A percentile compares a stretch with the other conserved stretches of the same genome.
These are phyloP conservation scores for Alcis repandata DNA, from an alignment of 2,888 invertebrate genomes.

Conservation along the genomic window DNA sequence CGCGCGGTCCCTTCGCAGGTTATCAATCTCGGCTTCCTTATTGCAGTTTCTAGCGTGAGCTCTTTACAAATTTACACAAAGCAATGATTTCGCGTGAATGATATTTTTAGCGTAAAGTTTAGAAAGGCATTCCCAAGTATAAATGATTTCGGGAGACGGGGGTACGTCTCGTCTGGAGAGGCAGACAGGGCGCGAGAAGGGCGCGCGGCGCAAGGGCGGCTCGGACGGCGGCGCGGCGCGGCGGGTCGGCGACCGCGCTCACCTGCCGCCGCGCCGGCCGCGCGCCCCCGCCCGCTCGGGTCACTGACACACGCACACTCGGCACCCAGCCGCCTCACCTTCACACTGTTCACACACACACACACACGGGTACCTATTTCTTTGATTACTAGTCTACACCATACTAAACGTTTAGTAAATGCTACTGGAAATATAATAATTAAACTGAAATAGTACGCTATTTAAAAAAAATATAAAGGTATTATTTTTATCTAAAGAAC, in stretches of 20 bases:
- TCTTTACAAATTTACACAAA: background rate
- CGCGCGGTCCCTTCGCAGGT: no score
- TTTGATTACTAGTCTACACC: no score
- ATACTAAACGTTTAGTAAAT: no score
- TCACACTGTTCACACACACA: background rate
- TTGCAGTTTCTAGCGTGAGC: no score
- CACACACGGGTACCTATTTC: background rate
- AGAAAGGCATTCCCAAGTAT: background rate
- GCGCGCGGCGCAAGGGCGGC: conserved; percentile 30
- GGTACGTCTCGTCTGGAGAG: background rate
- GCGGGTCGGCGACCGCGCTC: background rate
- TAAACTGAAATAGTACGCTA: no score
- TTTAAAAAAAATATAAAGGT: no score
- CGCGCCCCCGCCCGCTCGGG: background rate
- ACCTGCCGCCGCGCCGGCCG: background rate
- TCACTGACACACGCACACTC: conserved; percentile 1
- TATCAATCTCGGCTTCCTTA: no score
- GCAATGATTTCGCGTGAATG: background rate
- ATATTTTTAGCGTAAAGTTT: background rate
- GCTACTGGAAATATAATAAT: no score
- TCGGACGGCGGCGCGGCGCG: conserved; percentile 5
- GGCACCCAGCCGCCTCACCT: background rate
- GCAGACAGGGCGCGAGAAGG: conserved; percentile 24
- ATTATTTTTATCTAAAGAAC: no score
- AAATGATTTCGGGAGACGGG: background rate